Percentiles rank a stretch among this genome's conserved stretches.
Conservation (phyloP, 2,888 invertebrate species). For the Campoplex capitator region DNA sequence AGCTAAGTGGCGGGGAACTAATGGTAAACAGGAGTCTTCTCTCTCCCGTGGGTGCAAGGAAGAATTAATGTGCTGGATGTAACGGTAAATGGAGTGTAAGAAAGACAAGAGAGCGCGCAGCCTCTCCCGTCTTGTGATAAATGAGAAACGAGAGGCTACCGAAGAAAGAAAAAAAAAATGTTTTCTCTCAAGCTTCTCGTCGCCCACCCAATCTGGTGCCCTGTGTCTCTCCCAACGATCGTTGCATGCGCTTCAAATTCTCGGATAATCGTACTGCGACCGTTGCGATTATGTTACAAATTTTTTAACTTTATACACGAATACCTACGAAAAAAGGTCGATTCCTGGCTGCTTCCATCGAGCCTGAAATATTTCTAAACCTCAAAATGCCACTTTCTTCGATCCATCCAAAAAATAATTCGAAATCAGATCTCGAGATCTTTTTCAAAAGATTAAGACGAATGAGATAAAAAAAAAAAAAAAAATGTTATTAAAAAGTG, state of each 20-base stretch:
- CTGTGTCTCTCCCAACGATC: slow-evolving; percentile 34
- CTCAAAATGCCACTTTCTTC: slow-evolving; percentile 12
- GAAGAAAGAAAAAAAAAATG: slow-evolving; percentile 49
- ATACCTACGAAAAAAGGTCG: neutral
- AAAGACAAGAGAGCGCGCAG: slow-evolving; percentile 74
- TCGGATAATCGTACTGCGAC: slow-evolving; percentile 30
- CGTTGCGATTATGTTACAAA: slow-evolving; percentile 34
- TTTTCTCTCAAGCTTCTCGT: slow-evolving; percentile 40
- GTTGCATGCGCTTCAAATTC: slow-evolving; percentile 16
- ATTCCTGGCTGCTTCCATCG: neutral
- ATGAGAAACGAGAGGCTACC: slow-evolving; percentile 68
- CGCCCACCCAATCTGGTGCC: slow-evolving; percentile 31
- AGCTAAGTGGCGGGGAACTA: slow-evolving; percentile 80
- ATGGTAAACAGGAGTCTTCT: slow-evolving; percentile 81
- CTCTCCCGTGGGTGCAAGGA: slow-evolving; percentile 73
- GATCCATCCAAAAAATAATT: neutral
- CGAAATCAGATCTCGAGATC: neutral
- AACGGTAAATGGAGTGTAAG: slow-evolving; percentile 81
- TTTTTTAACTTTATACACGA: neutral
- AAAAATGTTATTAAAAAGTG: neutral
- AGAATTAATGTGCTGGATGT: slow-evolving; percentile 81
- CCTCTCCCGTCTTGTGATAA: slow-evolving; percentile 73
- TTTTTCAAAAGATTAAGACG: neutral
- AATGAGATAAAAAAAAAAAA: neutral
- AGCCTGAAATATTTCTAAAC: neutral